Evolutionary conservation across 2,113 vertebrate genomes (phyloP).

Genomic region (Pterocles gutturalis): DNA sequence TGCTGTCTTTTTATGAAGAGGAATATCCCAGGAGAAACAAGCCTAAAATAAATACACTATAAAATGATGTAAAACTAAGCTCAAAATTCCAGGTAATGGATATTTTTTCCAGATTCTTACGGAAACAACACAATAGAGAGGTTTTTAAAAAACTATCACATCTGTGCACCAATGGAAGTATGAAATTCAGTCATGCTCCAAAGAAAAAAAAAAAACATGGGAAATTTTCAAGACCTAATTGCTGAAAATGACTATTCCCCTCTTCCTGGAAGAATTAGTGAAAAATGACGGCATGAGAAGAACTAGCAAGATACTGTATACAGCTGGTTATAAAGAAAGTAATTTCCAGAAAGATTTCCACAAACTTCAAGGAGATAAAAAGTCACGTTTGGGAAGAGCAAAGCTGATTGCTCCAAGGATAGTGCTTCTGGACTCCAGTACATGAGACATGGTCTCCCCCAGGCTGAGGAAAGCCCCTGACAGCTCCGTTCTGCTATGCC

Average conservation of each 20-base stretch:
- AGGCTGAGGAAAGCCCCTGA: not conserved
- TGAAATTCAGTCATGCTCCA: not conserved
- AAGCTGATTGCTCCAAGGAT: not conserved
- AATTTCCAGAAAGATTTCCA: not conserved
- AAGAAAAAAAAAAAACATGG: not conserved
- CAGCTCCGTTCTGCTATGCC: not conserved
- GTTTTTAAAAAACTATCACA: not conserved
- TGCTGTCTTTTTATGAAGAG: not conserved
- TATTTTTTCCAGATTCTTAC: not conserved
- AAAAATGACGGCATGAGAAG: not conserved
- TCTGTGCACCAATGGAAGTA: not conserved
- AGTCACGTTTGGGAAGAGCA: not conserved
- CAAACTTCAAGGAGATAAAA: not conserved
- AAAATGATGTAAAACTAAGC: not conserved
- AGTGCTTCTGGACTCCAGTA: not conserved
- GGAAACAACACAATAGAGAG: not conserved
- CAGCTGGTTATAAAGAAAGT: not conserved
- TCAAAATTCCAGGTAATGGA: not conserved
- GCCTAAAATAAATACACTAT: not conserved
- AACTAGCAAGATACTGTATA: not conserved
- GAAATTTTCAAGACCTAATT: not conserved
- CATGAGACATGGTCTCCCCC: not conserved
- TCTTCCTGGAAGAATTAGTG: not conserved
- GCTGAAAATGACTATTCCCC: not conserved
- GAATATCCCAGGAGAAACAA: not conserved